A percentile compares a stretch with the other conserved stretches of the same genome.
Evolutionary conservation across 2,888 invertebrate genomes (phyloP).

Genomic region (Mycogona germanica): DNA sequence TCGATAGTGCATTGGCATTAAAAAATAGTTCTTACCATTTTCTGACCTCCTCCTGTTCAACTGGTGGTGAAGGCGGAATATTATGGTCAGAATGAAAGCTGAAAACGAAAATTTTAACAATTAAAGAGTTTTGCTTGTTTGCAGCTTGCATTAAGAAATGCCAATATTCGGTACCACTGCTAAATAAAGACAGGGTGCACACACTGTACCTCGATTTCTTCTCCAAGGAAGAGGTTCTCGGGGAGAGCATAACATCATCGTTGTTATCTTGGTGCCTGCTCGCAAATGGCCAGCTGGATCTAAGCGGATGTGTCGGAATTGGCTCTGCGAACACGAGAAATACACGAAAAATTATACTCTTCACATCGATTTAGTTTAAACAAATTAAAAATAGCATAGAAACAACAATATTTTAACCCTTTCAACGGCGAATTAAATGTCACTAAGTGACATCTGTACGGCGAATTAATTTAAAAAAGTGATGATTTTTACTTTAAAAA

Average conservation of each 20-base stretch:
- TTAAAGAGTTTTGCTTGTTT: too few species aligned
- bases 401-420: too few species aligned
- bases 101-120: too few species aligned
- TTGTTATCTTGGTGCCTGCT: conserved; percentile 17
- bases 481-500: too few species aligned
- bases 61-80: conserved; percentile 41
- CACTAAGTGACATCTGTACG: not conserved
- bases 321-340: conserved; percentile 18
- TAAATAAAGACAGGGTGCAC: not conserved
- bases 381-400: too few species aligned
- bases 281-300: conserved; percentile 19
- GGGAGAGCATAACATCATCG: conserved; percentile 43
- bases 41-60: conserved; percentile 35
- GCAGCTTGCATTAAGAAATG: not conserved
- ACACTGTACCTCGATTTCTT: conserved; percentile 11
- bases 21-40: conserved; percentile 20
- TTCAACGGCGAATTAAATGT: not conserved
- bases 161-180: not conserved
- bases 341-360: conserved; percentile 18
- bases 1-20: too few species aligned
- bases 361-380: too few species aligned
- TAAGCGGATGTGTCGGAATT: conserved; percentile 17
- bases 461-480: too few species aligned
- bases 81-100: conserved; percentile 42
- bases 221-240: conserved; percentile 43